These are phyloP conservation scores for Drosophila greeni DNA, from an alignment of 2,888 invertebrate species.

Conservation along the genomic window DNA sequence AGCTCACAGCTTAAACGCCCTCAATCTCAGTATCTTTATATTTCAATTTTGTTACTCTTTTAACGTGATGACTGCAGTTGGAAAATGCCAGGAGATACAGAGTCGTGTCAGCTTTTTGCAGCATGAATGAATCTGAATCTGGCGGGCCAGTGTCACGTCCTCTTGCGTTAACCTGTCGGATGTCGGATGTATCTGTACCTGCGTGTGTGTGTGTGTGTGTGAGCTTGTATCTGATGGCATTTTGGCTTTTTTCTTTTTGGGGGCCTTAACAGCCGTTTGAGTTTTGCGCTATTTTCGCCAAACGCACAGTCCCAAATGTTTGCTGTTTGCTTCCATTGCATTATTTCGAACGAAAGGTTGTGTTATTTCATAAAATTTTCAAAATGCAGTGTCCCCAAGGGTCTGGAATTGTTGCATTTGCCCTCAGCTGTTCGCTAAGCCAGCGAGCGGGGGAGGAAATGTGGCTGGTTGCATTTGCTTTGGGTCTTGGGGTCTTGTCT, in stretches of 20 bases:
- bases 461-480: slow-evolving; percentile 36
- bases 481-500: slow-evolving; percentile 28
- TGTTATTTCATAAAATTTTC: slow-evolving; percentile 51
- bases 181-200: slow-evolving; percentile 27
- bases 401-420: slow-evolving; percentile 50
- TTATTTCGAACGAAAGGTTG: slow-evolving; percentile 65
- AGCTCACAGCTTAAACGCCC: slow-evolving; percentile 19
- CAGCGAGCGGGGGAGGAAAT: slow-evolving; percentile 24
- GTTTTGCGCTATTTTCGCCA: slow-evolving; percentile 72
- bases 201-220: slow-evolving; percentile 28
- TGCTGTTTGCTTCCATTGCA: slow-evolving; percentile 59
- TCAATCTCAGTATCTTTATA: slow-evolving; percentile 42
- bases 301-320: slow-evolving; percentile 53
- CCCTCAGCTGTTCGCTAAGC: slow-evolving; percentile 59
- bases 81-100: slow-evolving; percentile 47
- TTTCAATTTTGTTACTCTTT: slow-evolving; percentile 35
- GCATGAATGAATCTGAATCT: slow-evolving; percentile 67
- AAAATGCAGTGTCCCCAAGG: slow-evolving; percentile 35
- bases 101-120: slow-evolving; percentile 53
- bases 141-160: slow-evolving; percentile 49
- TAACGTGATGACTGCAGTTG: slow-evolving; percentile 48
- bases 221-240: slow-evolving; percentile 37
- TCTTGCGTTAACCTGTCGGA: slow-evolving; percentile 39
- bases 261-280: slow-evolving; percentile 71
- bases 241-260: slow-evolving; percentile 39